Evolutionary conservation across 2,113 vertebrate genomes (phyloP), one percentile per base, ranked within the genome.

Genomic region (Vidua chalybeata): DNA sequence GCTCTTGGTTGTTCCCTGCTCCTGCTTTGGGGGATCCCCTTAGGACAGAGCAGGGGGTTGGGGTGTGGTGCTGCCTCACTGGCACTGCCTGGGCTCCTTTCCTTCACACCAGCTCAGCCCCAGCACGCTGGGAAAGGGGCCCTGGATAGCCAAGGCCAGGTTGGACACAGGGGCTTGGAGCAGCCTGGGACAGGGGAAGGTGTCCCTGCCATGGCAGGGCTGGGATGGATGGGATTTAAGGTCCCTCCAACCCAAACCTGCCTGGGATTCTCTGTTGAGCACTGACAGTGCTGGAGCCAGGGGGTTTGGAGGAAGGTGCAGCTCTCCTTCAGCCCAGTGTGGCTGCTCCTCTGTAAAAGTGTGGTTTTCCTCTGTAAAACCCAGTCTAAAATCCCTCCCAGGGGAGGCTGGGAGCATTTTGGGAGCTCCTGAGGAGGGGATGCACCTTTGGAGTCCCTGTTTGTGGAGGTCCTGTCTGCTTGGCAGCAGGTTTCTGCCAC

Each of bases 51-150:
- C 69, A 5, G 26, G 0, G 51, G 10, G 3, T 2, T 41, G 37
- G 59, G 46, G 1, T 31, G 63, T 33, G 52, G 0, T 16, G 35
- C 7, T 8, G 11, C 51, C 80, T 49, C 59, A 1, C 72, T 9
- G 5, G 18, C 30, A 17, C 80, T 21, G 0, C 7, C 2, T 13
- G 20, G 66, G 13, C 62, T 46, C 28, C 0, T 64, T 28, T 13
- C 24, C 37, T 49, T 8, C 66, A 6, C 41, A 4, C 18, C 26
- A 13, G 8, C 54, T 33, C 69, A 58, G 72, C 59, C 64, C 28
- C 33, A 33, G 41, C 15, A 2, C 0, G 1, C 0, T 33, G 75
- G 66, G 58, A 49, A 35, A 11, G 56, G 35, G 66, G 35, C 63
- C n/a, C n/a, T 41, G 54, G 54, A 21, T 18, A 3, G 1, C 55